Evolutionary conservation across 2,888 invertebrate species (phyloP).

Genomic region (Desoria tigrina): DNA sequence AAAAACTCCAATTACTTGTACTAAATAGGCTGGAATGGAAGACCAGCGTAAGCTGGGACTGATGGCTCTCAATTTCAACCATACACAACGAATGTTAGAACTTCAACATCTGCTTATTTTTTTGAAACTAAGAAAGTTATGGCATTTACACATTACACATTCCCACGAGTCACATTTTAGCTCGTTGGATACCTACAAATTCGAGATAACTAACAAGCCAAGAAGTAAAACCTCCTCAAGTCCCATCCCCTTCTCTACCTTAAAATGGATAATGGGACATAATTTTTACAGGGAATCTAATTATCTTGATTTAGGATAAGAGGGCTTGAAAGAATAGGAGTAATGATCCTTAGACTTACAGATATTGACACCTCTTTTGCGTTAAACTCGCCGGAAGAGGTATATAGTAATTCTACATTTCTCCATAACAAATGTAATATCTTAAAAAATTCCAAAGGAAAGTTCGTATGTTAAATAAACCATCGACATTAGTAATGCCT

Average conservation of each 20-base stretch:
- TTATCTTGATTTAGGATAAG: conserved; percentile 41
- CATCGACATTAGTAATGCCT: no score
- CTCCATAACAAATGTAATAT: no score
- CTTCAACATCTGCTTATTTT: background rate
- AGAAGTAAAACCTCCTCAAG: background rate
- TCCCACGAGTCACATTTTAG: no score
- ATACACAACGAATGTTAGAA: conserved; percentile 3
- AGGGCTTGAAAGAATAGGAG: conserved; percentile 24
- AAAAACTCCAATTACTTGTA: no score
- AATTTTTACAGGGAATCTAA: conserved; percentile 42
- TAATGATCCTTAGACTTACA: conserved; percentile 35
- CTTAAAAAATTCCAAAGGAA: no score
- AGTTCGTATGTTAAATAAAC: no score
- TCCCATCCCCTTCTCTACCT: conserved; percentile 2
- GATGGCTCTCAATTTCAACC: no score
- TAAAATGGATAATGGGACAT: conserved; percentile 34
- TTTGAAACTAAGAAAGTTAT: conserved; percentile 7
- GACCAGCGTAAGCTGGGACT: no score
- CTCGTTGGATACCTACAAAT: no score
- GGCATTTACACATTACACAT: background rate
- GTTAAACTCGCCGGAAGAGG: background rate
- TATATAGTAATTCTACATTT: no score
- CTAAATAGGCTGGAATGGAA: no score
- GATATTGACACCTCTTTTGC: conserved; percentile 37
- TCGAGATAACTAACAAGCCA: background rate